A percentile compares a stretch with the other conserved stretches of the same genome.
Conservation (phyloP, 2,113 vertebrate species). For the Stigmatopora argus region DNA sequence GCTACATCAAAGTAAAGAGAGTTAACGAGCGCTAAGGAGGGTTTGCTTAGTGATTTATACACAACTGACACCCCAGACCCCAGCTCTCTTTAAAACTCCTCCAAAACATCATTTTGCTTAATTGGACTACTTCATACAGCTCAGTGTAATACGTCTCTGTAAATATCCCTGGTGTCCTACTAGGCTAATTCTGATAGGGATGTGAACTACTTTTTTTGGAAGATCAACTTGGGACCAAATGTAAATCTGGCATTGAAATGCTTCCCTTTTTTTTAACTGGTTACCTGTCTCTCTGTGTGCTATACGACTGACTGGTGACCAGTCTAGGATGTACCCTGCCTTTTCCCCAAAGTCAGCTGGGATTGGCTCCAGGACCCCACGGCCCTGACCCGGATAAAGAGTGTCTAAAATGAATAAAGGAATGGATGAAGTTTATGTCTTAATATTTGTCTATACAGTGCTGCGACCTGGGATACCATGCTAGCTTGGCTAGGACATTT, state of each 20-base stretch:
- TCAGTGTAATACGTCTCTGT: slow-evolving; percentile 49
- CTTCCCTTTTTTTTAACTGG: slow-evolving; percentile 8
- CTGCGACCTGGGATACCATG: slow-evolving; percentile 93
- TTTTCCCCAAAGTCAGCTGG: too few relatives aligned
- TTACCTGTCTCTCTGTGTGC: too few relatives aligned
- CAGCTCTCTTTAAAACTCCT: slow-evolving; percentile 47
- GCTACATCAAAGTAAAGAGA: slow-evolving; percentile 5
- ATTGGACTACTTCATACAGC: slow-evolving; percentile 63
- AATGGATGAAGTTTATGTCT: too few relatives aligned
- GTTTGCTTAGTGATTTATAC: slow-evolving; percentile 56
- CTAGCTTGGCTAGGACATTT: slow-evolving; percentile 90
- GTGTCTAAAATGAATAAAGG: too few relatives aligned
- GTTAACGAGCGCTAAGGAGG: slow-evolving; percentile 56
- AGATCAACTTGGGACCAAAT: slow-evolving; percentile 21
- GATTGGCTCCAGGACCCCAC: too few relatives aligned
- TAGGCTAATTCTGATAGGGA: slow-evolving; percentile 23
- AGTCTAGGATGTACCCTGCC: too few relatives aligned
- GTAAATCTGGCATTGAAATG: slow-evolving; percentile 41
- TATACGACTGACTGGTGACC: too few relatives aligned
- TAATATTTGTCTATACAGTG: slow-evolving; percentile 70
- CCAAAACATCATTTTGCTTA: slow-evolving; percentile 42
- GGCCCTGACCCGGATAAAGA: too few relatives aligned
- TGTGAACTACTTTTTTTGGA: slow-evolving; percentile 34
- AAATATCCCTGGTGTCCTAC: slow-evolving; percentile 64
- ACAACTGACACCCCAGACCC: slow-evolving; percentile 45